These are phyloP conservation scores for Drosophila tanythrix DNA, from an alignment of 2,888 invertebrate species.

Conservation along the genomic window DNA sequence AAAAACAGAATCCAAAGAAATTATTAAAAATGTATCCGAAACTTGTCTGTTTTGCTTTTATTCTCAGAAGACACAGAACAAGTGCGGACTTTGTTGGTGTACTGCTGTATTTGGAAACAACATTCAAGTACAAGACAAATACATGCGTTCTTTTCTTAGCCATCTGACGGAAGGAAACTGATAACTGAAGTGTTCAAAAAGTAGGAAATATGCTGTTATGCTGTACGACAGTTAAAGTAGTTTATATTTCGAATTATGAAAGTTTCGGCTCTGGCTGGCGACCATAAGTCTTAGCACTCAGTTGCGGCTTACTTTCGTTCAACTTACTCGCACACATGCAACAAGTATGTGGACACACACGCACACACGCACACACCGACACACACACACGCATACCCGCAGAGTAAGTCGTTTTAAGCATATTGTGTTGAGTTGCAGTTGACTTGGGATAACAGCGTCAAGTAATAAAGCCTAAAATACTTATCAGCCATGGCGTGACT, in stretches of 20 bases:
- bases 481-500: constrained; percentile 72
- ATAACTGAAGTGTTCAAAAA: constrained; percentile 22
- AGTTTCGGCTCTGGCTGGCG: constrained; percentile 49
- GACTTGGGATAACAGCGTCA: constrained; percentile 61
- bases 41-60: not conserved
- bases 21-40: not conserved
- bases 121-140: not conserved
- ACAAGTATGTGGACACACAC: constrained; percentile 52
- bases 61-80: not conserved
- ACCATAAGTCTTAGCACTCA: constrained; percentile 39
- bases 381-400: not conserved
- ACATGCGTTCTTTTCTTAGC: not conserved
- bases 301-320: constrained; percentile 30
- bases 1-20: not conserved
- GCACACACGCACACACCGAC: constrained; percentile 13
- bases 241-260: constrained; percentile 72
- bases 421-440: constrained; percentile 58
- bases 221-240: constrained; percentile 72
- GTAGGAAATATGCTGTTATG: constrained; percentile 32
- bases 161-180: constrained; percentile 34
- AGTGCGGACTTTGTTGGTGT: not conserved
- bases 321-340: constrained; percentile 43
- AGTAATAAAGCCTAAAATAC: constrained; percentile 72
- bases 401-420: constrained; percentile 41
- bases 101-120: not conserved